Percentiles rank a stretch among this genome's conserved stretches.
phyloP scores from a whole-genome alignment of 2,888 invertebrate species.

The Onthophagus sagittarius region DNA sequence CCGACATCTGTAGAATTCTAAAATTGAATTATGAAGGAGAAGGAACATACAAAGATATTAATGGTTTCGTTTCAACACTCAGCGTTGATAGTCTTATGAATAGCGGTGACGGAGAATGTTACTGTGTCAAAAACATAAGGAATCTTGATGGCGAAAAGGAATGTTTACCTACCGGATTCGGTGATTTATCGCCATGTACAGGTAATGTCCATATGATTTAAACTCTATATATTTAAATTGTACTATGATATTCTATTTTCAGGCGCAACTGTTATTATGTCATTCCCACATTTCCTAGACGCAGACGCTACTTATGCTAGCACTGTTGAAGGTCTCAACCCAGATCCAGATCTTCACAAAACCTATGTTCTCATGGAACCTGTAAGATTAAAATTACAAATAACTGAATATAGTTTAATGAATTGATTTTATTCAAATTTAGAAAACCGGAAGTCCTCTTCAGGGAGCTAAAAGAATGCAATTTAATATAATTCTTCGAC shows the following conservation, averaged over 20 bases:
- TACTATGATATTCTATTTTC: conserved; percentile 13
- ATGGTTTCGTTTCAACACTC: conserved; percentile 14
- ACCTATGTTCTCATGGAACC: conserved; percentile 69
- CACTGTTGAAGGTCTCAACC: conserved; percentile 59
- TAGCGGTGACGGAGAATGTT: conserved; percentile 17
- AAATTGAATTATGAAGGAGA: conserved; percentile 9
- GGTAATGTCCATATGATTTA: conserved; percentile 11
- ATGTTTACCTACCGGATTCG: conserved; percentile 22
- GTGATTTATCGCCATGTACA: conserved; percentile 19
- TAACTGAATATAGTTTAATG: not conserved
- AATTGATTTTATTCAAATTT: conserved; percentile 23
- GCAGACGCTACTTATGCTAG: conserved; percentile 48
- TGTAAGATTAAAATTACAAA: conserved; percentile 50
- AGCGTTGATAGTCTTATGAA: conserved; percentile 13
- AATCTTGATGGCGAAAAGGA: conserved; percentile 19
- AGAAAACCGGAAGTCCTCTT: conserved; percentile 61
- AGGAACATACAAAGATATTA: conserved; percentile 20
- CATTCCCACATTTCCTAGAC: conserved; percentile 66
- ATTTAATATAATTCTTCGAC: conserved; percentile 61
- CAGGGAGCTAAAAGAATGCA: conserved; percentile 60
- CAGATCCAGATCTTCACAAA: conserved; percentile 57
- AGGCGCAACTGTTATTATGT: conserved; percentile 67
- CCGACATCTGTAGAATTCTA: conserved; percentile 48
- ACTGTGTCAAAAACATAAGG: conserved; percentile 16
- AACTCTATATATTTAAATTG: not conserved